Base-by-base conservation (phyloP, 2,888 invertebrate species). In the Acleris emargana region DNA sequence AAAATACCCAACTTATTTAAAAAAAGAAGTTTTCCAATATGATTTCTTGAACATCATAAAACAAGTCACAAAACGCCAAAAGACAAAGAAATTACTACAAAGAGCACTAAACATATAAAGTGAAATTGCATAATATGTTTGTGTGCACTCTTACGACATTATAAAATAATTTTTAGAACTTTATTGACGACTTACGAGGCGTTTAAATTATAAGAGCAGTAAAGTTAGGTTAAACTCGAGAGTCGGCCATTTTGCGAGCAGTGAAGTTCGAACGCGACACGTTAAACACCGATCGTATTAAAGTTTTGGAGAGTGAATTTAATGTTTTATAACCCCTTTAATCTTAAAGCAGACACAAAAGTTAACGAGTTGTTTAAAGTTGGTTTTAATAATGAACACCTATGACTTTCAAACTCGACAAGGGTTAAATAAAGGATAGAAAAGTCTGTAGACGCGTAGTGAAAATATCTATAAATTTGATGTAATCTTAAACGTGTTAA, bases 191-290 rank as follows among this genome's bases (percentile, higher is more conserved):
- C 25, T 42, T 42, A 20, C 20, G 54, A 54, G 5, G 25, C n/a
- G 25, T 55, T 43, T 25, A 55, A 57, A 45, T 45, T 57, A 57
- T 57, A 55, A 54, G 42, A 42, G 18, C 22, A 3, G n/a, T 55
- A 43, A 43, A 55, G 3, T 55, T 9, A 43, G n/a, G 13, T 6
- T 43, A n/a, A 49, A 20, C 18, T 42, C 38, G 17, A 20, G 17
- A 20, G 57, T 57, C 25, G 5, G 20, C 45, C 22, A 3, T 22
- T n/a, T 45, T n/a, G n/a, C 5, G 9, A 17, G 32, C 45, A 45
- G 17, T 18, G 17, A 52, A n/a, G 6, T 7, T 9, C 13, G 18
- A 17, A 5, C 38, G 38, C 38, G 38, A 38, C 5, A 53, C 17
- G 5, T 53, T 32, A 53, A 18, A 32, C 9, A 28, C 4, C 11